Evolutionary conservation across 2,888 invertebrate genomes (phyloP).

Genomic region (Tortrix viridana): DNA sequence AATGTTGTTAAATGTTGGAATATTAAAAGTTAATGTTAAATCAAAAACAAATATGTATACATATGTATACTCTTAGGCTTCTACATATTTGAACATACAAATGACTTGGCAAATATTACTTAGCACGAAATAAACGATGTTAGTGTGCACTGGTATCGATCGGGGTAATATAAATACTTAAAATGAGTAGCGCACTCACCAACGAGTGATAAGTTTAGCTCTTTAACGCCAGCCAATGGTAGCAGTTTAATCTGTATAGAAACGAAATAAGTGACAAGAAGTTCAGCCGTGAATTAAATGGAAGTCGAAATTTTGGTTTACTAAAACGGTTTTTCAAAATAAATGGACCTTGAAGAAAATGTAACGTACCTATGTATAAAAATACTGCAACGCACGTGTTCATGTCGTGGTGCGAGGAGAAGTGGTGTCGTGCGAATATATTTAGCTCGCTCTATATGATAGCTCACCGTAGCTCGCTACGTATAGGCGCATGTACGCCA

Average conservation of each 20-base stretch:
- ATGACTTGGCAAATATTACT: not conserved
- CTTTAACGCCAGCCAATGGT: constrained; percentile 53
- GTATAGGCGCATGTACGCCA: constrained; percentile 26
- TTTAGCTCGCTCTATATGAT: constrained; percentile 55
- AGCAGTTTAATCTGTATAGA: constrained; percentile 41
- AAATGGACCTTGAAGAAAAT: not conserved
- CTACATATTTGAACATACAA: no score
- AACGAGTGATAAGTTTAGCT: constrained; percentile 72
- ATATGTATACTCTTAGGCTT: no score
- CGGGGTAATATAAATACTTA: constrained; percentile 51
- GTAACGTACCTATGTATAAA: constrained; percentile 5
- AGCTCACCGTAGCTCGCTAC: constrained; percentile 32
- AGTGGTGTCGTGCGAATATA: constrained; percentile 67
- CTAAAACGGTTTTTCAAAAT: not conserved
- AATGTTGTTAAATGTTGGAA: constrained; percentile 51
- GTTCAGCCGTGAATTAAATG: not conserved
- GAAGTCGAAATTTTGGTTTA: not conserved
- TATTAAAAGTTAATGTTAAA: constrained; percentile 42
- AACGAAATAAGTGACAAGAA: not conserved
- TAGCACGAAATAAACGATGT: not conserved
- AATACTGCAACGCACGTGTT: constrained; percentile 58
- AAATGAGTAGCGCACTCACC: constrained; percentile 66
- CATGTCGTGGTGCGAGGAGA: constrained; percentile 56
- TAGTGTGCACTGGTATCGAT: constrained; percentile 55
- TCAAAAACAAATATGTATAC: no score